A percentile compares a stretch with the other conserved stretches of the same genome.
Evolutionary conservation across 35 echinoderm and acorn worm species (phyloP).

Genomic region (Ptychodera flava): DNA sequence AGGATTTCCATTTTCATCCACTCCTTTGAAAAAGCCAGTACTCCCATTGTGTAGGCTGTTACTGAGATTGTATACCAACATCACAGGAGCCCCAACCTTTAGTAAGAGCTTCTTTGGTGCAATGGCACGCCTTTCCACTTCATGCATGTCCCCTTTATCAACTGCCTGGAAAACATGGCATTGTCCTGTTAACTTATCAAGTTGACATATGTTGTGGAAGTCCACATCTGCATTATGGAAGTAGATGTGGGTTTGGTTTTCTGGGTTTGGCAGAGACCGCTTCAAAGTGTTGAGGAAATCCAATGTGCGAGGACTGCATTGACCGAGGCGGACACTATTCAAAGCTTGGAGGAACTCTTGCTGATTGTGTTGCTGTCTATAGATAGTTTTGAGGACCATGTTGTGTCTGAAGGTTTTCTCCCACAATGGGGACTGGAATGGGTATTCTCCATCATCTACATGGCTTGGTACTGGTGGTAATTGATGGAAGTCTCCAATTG

Average conservation of each 20-base stretch:
- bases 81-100: neutral
- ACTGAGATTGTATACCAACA: neutral
- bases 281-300: too few species aligned
- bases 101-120: neutral
- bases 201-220: neutral
- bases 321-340: neutral
- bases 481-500: neutral
- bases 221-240: neutral
- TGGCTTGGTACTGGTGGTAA: neutral
- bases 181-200: neutral
- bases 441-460: neutral
- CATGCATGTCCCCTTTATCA: neutral
- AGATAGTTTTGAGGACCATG: neutral
- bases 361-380: neutral
- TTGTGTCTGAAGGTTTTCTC: neutral
- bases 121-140: neutral
- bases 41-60: neutral
- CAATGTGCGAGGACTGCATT: neutral
- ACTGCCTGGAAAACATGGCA: neutral
- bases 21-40: neutral
- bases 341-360: neutral
- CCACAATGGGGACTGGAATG: neutral
- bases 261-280: too few species aligned
- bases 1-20: neutral
- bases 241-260: neutral